Base-by-base conservation (phyloP, 1,140 invertebrate species). In the Bombus balteatus region DNA sequence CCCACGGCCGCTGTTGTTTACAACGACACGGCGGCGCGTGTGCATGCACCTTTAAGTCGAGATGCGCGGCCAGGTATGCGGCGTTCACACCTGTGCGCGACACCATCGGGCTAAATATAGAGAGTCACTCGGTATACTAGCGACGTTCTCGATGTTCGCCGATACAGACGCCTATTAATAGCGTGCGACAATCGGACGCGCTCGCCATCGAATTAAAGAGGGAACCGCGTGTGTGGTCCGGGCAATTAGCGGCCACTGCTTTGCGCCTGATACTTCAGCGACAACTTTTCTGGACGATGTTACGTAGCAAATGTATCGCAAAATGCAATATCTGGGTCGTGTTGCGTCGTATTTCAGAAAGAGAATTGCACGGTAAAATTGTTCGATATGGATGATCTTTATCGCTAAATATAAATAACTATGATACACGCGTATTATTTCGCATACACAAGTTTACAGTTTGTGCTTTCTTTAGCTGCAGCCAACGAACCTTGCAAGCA, bases 1-100 rank as follows among this genome's bases (percentile, higher is more conserved):
- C 89, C 89, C 87, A 88, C 87, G 87, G 81, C 78, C 87, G 83
- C 62, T 87, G 78, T 88, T 88, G 87, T 90, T 90, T 90, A 88
- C 89, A 66, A 66, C 62, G 62, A 25, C 41, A 25, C 18, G 62
- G 1, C 18, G 43, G 25, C 59, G 74, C 47, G 74, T 72, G 86
- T 74, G 59, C 71, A 65, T 77, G 81, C 76, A 83, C 81, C 89
- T 86, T 90, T 86, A 83, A 32, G 70, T 13, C 25, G 15, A 18
- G 73, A 37, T 32, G 32, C 32, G 72, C 65, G n/a, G 71, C 34
- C 78, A 89, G 88, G 77, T 87, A 77, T 62, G 68, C 41, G 41
- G 47, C 41, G 71, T 74, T 39, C 62, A 53, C 85, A 84, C 85
- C 81, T 85, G 81, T 81, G 66, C 76, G 53, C 53, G 41, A 68